Evolutionary conservation across 2,113 vertebrate genomes (phyloP).

Genomic region (Ciconia boyciana): DNA sequence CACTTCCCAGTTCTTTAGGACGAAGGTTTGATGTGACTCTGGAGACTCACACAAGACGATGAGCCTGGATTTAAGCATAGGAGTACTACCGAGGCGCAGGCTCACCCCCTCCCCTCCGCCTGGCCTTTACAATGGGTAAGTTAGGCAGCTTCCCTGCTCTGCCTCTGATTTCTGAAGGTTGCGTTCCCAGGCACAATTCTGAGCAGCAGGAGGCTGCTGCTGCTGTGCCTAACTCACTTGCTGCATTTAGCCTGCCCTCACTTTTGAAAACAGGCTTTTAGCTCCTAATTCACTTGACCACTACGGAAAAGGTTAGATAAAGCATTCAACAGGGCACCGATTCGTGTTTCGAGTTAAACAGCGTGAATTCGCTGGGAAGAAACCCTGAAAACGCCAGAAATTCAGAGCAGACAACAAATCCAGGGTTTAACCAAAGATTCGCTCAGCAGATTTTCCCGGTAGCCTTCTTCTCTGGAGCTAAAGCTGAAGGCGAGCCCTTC

Average conservation of each 20-base stretch:
- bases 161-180: not conserved
- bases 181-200: not conserved
- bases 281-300: not conserved
- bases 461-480: not conserved
- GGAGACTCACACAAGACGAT: not conserved
- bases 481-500: not conserved
- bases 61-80: not conserved
- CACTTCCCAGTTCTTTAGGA: not conserved
- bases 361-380: not conserved
- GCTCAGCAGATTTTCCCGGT: not conserved
- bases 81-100: not conserved
- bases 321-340: not conserved
- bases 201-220: conserved; percentile 34
- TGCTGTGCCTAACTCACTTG: not conserved
- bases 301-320: not conserved
- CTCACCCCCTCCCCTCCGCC: not conserved
- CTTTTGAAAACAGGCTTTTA: not conserved
- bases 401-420: not conserved
- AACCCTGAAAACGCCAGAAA: not conserved
- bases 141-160: not conserved
- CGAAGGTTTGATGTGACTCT: not conserved
- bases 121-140: not conserved
- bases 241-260: not conserved
- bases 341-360: not conserved
- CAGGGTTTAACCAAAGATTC: not conserved